Conservation (phyloP, 2,797 vertebrate species). For the Falco peregrinus region DNA sequence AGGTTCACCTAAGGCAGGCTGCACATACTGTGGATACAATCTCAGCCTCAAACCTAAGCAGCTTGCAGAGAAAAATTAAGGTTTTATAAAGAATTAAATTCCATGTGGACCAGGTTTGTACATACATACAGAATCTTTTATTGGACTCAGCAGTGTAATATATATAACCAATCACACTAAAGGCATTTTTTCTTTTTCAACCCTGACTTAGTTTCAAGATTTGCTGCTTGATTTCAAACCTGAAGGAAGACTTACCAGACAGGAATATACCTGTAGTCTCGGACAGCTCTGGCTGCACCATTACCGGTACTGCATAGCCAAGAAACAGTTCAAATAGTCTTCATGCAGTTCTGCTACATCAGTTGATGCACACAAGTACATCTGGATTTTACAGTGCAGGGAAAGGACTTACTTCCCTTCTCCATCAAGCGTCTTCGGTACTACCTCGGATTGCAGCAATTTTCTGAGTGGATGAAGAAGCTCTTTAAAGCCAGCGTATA, state of each 20-base stretch:
- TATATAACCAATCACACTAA: not conserved
- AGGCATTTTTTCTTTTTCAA: not conserved
- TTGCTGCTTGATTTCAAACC: not conserved
- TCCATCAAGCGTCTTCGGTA: not conserved
- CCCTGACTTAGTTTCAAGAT: not conserved
- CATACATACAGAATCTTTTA: not conserved
- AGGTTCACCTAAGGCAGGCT: too few relatives aligned
- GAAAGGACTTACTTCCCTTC: not conserved
- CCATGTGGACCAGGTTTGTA: not conserved
- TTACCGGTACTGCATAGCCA: not conserved
- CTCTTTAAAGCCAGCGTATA: not conserved
- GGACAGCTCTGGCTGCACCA: not conserved
- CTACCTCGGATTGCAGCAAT: fast-evolving
- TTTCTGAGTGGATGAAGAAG: not conserved
- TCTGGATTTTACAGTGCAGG: not conserved
- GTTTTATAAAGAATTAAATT: not conserved
- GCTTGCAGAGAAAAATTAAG: not conserved
- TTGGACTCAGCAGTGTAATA: not conserved
- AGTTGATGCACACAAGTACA: fast-evolving
- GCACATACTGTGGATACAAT: fast-evolving
- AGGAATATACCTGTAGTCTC: not conserved
- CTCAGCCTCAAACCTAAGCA: not conserved
- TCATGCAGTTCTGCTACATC: not conserved
- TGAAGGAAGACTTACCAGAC: not conserved
- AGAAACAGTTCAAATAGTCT: not conserved